Evolutionary conservation across 2,797 vertebrate species (phyloP).

Genomic region (Characodon lateralis): DNA sequence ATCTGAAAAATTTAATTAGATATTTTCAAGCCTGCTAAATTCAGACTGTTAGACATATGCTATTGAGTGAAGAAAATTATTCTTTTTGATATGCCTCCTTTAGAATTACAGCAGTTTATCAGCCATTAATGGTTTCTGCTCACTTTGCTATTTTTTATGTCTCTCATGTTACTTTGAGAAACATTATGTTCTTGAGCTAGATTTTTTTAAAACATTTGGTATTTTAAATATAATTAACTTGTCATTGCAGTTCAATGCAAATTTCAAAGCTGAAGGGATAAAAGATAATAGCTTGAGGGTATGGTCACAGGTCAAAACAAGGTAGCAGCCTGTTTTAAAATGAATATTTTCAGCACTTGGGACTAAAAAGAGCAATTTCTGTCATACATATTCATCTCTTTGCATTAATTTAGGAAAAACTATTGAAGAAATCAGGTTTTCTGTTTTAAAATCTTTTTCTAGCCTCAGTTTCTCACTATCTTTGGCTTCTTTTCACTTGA

Average conservation of each 20-base stretch:
- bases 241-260: constrained; percentile 12
- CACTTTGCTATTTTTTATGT: neutral
- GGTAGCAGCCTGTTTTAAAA: constrained; percentile 25
- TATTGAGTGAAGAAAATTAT: neutral
- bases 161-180: constrained; percentile 18
- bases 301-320: constrained; percentile 28
- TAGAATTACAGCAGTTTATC: constrained; percentile 18
- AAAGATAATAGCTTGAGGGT: constrained; percentile 26
- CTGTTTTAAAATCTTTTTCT: constrained; percentile 20
- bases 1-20: neutral
- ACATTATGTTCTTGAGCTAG: constrained; percentile 8
- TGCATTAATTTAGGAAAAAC: constrained; percentile 17
- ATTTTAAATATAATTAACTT: constrained; percentile 16
- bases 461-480: constrained; percentile 44
- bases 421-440: constrained; percentile 10
- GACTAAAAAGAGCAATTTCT: constrained; percentile 9
- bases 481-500: constrained; percentile 56
- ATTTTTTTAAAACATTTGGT: constrained; percentile 24
- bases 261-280: constrained; percentile 19
- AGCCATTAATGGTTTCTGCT: neutral
- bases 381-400: constrained; percentile 21
- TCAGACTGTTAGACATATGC: neutral
- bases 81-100: neutral
- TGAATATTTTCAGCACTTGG: constrained; percentile 2
- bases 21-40: neutral